Base-by-base conservation (phyloP, 2,888 invertebrate species). In the Drosophila koepferae region DNA sequence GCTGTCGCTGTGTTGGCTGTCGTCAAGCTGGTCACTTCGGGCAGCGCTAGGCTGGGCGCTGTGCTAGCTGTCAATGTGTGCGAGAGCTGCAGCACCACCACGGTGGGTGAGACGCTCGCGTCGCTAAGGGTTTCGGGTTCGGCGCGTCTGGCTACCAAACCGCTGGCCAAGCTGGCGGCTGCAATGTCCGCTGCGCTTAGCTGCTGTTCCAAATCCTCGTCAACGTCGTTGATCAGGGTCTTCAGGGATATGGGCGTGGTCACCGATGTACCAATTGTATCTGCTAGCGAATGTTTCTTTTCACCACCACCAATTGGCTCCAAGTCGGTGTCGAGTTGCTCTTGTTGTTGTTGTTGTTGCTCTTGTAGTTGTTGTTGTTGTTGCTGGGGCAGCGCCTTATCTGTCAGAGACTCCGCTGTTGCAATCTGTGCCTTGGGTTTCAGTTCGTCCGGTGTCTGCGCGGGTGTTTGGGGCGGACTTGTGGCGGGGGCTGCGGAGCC, bases 401-500 rank as follows among this genome's bases (percentile, higher is more conserved):
- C 60, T 48, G 56, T 0, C 38, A 51, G 61, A 41, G 49, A 49
- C 18, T 74, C 58, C 31, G 41, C 18, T 54, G 63, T 41, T 49
- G 43, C 7, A 61, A 54, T 16, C 63, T 76, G 72, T 51, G 49
- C 51, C 36, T 72, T 69, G 44, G 63, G 62, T 53, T 78, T 91
- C 71, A 87, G 79, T 80, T 91, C 91, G 82, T 92, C 91, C 85
- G 90, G 86, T 80, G 91, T 81, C 66, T 90, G 85, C 79, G 87
- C 90, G 74, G 92, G 91, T 85, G 93, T 92, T 85, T 91, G 91
- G 84, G 93, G 92, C 89, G 95, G 94, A 93, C 95, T 94, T 94
- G 93, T 93, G 90, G 93, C 92, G 92, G 94, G 94, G 94, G 95
- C 94, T 94, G 94, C 94, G 94, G 96, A 95, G 95, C 95, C 94